Evolutionary conservation across 2,113 vertebrate genomes (phyloP).

Genomic region (Corapipo altera): DNA sequence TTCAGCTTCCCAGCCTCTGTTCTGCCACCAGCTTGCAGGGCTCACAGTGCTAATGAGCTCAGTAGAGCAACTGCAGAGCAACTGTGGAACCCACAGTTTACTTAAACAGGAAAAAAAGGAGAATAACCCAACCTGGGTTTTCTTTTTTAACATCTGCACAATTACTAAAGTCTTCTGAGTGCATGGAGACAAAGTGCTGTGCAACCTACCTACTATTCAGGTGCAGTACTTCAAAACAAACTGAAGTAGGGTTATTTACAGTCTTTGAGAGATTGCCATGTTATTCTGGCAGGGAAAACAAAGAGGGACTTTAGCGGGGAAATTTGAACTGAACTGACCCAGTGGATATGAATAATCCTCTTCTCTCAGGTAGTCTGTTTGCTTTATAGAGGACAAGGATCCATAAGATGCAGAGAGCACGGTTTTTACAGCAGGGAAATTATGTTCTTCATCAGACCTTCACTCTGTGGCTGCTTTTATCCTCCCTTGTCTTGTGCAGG

Average conservation of each 20-base stretch:
- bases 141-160: not conserved
- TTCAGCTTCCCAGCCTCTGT: not conserved
- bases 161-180: not conserved
- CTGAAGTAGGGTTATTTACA: not conserved
- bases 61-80: not conserved
- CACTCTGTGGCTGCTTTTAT: not conserved
- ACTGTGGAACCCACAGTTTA: not conserved
- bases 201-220: not conserved
- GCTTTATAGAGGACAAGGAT: not conserved
- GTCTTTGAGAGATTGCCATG: not conserved
- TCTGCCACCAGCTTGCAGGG: not conserved
- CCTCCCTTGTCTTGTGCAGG: not conserved
- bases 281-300: not conserved
- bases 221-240: not conserved
- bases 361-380: not conserved
- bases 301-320: not conserved
- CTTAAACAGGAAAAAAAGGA: not conserved
- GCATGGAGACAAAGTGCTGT: not conserved
- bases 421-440: not conserved
- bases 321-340: not conserved
- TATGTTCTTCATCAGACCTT: not conserved
- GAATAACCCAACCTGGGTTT: not conserved
- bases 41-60: not conserved
- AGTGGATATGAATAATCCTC: not conserved
- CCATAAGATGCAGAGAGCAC: not conserved